A percentile compares a stretch with the other conserved stretches of the same genome.
Evolutionary conservation across 2,113 vertebrate species (phyloP).

Genomic region (Pedetes capensis): DNA sequence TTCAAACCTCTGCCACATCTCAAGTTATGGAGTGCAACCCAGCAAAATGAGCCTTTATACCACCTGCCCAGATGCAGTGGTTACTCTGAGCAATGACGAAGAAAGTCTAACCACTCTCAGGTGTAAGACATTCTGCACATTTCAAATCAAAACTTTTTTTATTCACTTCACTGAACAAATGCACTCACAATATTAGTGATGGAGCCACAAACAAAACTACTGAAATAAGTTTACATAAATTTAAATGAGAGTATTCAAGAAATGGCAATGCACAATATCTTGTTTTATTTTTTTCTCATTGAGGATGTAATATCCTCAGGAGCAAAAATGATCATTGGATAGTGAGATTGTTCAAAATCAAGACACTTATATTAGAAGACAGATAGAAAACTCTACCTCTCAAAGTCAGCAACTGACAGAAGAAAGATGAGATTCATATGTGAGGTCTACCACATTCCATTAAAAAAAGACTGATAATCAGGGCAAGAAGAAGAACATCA

Average conservation of each 20-base stretch:
- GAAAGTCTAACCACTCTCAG: not conserved
- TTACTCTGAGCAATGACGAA: not conserved
- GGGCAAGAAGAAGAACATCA: not conserved
- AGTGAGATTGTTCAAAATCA: not conserved
- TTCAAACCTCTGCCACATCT: not conserved
- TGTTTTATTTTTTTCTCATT: not conserved
- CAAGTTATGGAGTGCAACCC: not conserved
- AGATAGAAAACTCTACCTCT: not conserved
- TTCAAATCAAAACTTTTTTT: not conserved
- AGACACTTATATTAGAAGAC: not conserved
- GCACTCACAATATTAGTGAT: not conserved
- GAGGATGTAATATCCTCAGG: not conserved
- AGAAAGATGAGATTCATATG: not conserved
- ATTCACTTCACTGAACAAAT: not conserved
- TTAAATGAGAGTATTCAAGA: not conserved
- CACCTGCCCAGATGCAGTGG: not conserved
- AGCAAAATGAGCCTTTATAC: fast-evolving
- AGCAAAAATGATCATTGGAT: not conserved
- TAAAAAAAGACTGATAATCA: not conserved
- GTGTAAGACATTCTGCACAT: not conserved
- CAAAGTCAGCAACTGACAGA: not conserved
- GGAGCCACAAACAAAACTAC: not conserved
- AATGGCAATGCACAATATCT: not conserved
- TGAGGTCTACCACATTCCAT: not conserved
- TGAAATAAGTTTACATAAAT: not conserved